A percentile compares a stretch with the other conserved stretches of the same genome.
Conservation (phyloP, 2,888 invertebrate genomes). For the Eupithecia insigniata region DNA sequence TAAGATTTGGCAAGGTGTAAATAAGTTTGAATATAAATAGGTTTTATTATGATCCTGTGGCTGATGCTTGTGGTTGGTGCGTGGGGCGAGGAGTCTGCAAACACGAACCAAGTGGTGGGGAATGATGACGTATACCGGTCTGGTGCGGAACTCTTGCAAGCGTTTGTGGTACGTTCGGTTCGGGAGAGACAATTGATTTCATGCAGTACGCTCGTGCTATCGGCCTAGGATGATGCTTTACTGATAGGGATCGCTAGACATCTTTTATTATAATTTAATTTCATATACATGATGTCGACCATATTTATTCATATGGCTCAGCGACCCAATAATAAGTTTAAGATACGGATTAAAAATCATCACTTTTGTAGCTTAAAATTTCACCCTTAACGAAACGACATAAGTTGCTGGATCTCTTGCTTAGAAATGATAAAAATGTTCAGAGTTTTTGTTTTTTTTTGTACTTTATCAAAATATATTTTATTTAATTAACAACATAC, state of each 20-base stretch:
- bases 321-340: too few species aligned
- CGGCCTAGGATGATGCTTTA: constrained; percentile 20
- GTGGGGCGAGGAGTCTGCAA: constrained; percentile 52
- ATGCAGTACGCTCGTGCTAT: constrained; percentile 31
- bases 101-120: constrained; percentile 51
- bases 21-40: constrained; percentile 52
- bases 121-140: constrained; percentile 53
- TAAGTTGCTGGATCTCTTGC: neutral
- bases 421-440: neutral
- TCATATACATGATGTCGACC: neutral
- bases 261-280: neutral
- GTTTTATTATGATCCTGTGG: constrained; percentile 51
- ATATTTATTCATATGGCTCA: too few species aligned
- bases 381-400: neutral
- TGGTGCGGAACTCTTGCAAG: constrained; percentile 64
- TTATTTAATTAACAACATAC: neutral
- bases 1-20: constrained; percentile 52
- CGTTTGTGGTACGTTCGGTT: constrained; percentile 70
- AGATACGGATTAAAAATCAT: neutral
- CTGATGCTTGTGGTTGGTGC: constrained; percentile 52
- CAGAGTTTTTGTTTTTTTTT: neutral
- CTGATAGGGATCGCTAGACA: constrained; percentile 16
- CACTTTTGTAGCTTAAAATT: neutral
- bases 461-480: neutral
- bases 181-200: constrained; percentile 46